A percentile compares a stretch with the other conserved stretches of the same genome.
phyloP scores from a whole-genome alignment of 2,797 vertebrate genomes.

The Sphenopsis melanotis region DNA sequence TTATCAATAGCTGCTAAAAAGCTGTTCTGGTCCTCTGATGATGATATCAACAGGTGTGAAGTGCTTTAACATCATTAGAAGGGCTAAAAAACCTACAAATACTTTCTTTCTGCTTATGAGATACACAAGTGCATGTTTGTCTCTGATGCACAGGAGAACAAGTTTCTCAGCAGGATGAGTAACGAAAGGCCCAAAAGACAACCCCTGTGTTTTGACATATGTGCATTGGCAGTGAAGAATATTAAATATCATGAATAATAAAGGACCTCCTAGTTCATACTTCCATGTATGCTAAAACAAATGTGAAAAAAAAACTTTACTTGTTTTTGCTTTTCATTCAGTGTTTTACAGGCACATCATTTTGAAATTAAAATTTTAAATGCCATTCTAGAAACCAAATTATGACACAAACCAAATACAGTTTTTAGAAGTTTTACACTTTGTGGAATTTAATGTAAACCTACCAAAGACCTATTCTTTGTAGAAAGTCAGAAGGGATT shows the following conservation, averaged over 20 bases:
- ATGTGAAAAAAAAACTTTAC: neutral
- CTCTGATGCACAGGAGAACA: neutral
- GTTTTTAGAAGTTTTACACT: neutral
- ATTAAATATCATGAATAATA: neutral
- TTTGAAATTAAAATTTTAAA: neutral
- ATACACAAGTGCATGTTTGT: neutral
- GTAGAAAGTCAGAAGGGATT: neutral
- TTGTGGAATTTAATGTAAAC: conserved; percentile 33
- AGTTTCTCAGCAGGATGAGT: neutral
- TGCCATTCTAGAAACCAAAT: neutral
- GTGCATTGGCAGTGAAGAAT: neutral
- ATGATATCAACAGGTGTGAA: neutral
- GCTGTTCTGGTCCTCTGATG: neutral
- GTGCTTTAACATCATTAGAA: neutral
- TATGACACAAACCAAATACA: conserved; percentile 13
- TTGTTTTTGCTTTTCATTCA: neutral
- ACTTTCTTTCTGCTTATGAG: neutral
- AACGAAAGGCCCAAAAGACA: neutral
- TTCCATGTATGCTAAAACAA: neutral
- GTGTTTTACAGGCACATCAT: neutral
- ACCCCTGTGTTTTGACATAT: neutral
- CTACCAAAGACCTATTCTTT: conserved; percentile 30
- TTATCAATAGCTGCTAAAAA: neutral
- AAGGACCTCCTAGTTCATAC: neutral
- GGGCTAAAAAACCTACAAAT: neutral